phyloP scores from a whole-genome alignment of 2,797 vertebrate species.

The Pagetopsis macropterus region DNA sequence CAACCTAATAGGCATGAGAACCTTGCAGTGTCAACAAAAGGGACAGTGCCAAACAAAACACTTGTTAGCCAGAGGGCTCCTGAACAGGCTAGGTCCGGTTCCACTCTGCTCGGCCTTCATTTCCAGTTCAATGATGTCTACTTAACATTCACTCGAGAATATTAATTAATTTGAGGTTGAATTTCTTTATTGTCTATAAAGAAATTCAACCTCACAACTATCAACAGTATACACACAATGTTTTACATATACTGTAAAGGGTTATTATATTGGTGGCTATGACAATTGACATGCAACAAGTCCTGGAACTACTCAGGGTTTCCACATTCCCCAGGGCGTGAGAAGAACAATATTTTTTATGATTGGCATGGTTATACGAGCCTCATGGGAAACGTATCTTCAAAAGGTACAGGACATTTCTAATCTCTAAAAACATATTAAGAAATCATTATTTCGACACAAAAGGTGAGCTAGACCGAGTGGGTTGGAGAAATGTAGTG shows the following conservation, averaged over 20 bases:
- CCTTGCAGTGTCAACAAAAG: slow-evolving; percentile 62
- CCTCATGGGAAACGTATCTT: neutral
- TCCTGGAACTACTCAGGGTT: neutral
- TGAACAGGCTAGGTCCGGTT: slow-evolving; percentile 59
- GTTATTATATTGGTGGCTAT: neutral
- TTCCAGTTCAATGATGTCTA: slow-evolving; percentile 21
- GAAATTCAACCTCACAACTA: too few species aligned
- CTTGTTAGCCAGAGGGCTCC: slow-evolving; percentile 40
- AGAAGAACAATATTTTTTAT: neutral
- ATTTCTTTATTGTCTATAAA: slow-evolving; percentile 1
- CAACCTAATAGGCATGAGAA: slow-evolving; percentile 73
- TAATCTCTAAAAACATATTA: slow-evolving; percentile 13
- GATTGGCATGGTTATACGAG: too few species aligned
- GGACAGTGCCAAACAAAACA: slow-evolving; percentile 69
- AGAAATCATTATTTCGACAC: slow-evolving; percentile 10
- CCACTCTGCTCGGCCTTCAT: slow-evolving; percentile 26
- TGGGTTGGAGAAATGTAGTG: slow-evolving; percentile 22
- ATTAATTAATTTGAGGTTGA: neutral
- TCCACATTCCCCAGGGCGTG: neutral
- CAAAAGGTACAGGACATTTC: neutral
- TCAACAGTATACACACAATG: too few species aligned
- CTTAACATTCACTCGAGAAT: slow-evolving; percentile 4
- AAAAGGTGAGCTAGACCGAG: slow-evolving; percentile 52
- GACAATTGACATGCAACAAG: slow-evolving; percentile 4
- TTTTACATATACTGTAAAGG: too few species aligned